Evolutionary conservation across 2,797 vertebrate species (phyloP).

Genomic region (Poliocrania exsul): DNA sequence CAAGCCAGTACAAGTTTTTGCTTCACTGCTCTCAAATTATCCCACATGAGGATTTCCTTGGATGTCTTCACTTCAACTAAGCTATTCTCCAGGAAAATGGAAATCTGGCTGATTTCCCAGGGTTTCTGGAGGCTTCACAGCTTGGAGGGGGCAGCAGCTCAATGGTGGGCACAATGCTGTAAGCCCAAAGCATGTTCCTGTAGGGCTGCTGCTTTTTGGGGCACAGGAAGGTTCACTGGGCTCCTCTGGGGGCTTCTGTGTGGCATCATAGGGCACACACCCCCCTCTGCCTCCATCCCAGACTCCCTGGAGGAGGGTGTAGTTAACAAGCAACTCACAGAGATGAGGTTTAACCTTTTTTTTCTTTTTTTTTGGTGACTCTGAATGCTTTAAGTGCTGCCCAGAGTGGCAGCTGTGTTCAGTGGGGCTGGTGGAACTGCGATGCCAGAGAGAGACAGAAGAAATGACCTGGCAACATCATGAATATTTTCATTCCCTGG

Average conservation of each 20-base stretch:
- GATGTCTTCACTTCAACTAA: not conserved
- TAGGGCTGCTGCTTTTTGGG: not conserved
- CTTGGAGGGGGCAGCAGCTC: not conserved
- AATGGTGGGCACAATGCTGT: not conserved
- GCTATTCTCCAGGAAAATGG: not conserved
- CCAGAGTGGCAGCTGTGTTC: not conserved
- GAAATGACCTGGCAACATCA: not conserved
- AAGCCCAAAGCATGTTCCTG: not conserved
- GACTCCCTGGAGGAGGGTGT: not conserved
- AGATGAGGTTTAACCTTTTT: not conserved
- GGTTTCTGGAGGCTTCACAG: not conserved
- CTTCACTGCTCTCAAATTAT: not conserved
- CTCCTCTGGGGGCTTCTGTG: rapidly evolving
- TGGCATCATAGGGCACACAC: rapidly evolving
- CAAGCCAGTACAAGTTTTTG: not conserved
- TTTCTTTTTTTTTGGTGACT: not conserved
- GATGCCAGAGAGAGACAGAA: rapidly evolving
- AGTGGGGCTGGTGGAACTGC: not conserved
- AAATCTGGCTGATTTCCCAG: not conserved
- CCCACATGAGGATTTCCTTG: not conserved
- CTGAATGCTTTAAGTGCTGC: not conserved
- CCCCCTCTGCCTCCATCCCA: not conserved
- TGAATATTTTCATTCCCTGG: not conserved
- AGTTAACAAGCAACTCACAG: not conserved
- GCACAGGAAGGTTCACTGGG: not conserved